These are phyloP conservation scores for Graphium colonna DNA, from an alignment of 2,888 invertebrate genomes.

Conservation along the genomic window DNA sequence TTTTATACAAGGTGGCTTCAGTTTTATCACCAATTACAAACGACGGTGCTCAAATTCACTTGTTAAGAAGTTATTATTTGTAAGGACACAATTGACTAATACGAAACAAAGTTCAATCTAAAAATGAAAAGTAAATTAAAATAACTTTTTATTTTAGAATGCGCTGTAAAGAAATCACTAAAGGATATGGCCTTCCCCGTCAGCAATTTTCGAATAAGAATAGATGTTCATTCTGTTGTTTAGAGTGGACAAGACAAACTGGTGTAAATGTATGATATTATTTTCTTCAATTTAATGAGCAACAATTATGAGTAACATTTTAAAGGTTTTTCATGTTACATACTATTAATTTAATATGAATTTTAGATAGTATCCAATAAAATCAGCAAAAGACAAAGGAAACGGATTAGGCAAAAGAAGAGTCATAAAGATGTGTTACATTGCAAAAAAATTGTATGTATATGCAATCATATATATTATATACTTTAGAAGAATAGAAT, in stretches of 20 bases:
- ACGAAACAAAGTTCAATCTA: too few relatives aligned
- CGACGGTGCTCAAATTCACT: slow-evolving; percentile 33
- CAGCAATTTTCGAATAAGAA: slow-evolving; percentile 53
- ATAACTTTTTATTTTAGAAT: slow-evolving; percentile 40
- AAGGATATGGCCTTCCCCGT: slow-evolving; percentile 52
- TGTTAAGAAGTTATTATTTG: slow-evolving; percentile 63
- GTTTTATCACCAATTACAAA: slow-evolving; percentile 34
- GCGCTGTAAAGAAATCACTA: slow-evolving; percentile 53
- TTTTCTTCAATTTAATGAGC: neutral
- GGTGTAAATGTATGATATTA: slow-evolving; percentile 45
- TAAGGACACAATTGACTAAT: slow-evolving; percentile 39
- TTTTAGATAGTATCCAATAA: slow-evolving; percentile 50
- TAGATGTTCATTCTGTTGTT: slow-evolving; percentile 57
- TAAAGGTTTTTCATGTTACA: too few relatives aligned
- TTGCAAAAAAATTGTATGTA: slow-evolving; percentile 58
- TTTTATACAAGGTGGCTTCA: slow-evolving; percentile 51
- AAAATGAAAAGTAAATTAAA: neutral
- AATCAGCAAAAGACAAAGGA: slow-evolving; percentile 49
- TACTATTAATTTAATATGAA: neutral
- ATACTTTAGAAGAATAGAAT: too few relatives aligned
- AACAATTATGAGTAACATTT: too few relatives aligned
- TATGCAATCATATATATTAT: too few relatives aligned
- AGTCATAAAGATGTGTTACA: slow-evolving; percentile 36
- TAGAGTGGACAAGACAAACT: slow-evolving; percentile 52
- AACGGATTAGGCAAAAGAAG: slow-evolving; percentile 38